Base-by-base conservation (phyloP, 2,113 vertebrate species). In the Phylloscopus whistleri region DNA sequence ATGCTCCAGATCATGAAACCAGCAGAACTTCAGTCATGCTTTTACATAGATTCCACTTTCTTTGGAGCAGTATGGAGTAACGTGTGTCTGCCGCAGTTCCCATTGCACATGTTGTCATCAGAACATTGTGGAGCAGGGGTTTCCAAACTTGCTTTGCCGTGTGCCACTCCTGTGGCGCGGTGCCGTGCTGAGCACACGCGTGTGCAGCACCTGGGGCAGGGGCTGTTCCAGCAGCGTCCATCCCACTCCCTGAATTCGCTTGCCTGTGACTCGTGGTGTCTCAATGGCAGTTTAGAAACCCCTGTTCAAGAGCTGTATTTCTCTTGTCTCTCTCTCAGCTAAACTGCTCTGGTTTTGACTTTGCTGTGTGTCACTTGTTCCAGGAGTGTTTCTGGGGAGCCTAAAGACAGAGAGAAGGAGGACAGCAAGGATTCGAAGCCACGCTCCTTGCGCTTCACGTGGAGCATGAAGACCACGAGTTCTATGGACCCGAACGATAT, bases 381-480 rank as follows among this genome's bases (percentile, higher is more conserved):
- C 89, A 99, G 99, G 97, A 99, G 98, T 37, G 91, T 97, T 15
- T 98, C 99, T 13, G 99, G 99, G 20, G 99, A 99, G 21, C 96
- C 98, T 10, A 98, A 98, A 80, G 98, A 98, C 31, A 96, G 98
- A 88, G 98, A 98, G 28, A 99, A 98, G 89, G 99, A 99, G 39
- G 99, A 99, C 2, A 92, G 92, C 16, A 99, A 99, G 63, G 99
- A 99, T 96, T 98, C 99, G 5, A 99, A 99, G 97, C 99, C 99
- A 3, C 98, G 99, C 13, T 99, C 99, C 16, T 97, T 99, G 95
- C 98, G 99, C 39, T 99, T 99, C 97, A 99, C 99, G 0, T 99
- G 99, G 99, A 99, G 99, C 88, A 99, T 99, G 99, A 99, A 99
- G 98, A 99, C 99, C 97, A 99, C 99, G 4, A 99, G 99, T 48